Evolutionary conservation across 92 coral and sea anemone species (phyloP), one percentile per base, ranked within the genome.

Genomic region (Diadumene lineata): DNA sequence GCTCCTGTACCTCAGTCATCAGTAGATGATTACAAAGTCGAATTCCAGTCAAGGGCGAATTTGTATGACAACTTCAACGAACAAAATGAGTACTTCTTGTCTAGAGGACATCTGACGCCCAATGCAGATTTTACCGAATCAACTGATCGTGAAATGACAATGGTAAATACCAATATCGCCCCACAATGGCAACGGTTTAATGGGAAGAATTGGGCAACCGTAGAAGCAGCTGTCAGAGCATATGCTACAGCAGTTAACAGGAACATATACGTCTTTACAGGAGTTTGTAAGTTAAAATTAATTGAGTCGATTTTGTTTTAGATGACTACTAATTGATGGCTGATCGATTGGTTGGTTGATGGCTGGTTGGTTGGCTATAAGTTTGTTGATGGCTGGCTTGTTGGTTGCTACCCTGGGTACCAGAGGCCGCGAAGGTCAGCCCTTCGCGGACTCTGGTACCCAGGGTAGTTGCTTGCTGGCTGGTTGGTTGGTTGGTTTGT

Each of bases 51-150:
- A 25, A 16, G 43, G 19, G 22, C 6, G n/a, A n/a, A n/a, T n/a
- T 38, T 38, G 48, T 38, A 38, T 18, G 55, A 18, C 33, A 68
- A 68, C n/a, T 51, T 53, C 53, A 22, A 69, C 34, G 18, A 21
- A 0, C 4, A 4, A 0, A 34, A 18, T 2, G 22, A 78, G 53
- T 48, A 70, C 3, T 79, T 70, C 32, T 68, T 27, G 48, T 0
- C 70, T 65, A 60, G 70, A 48, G 84, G 84, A 15, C 79, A 79
- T 60, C 71, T 79, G 10, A 79, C 84, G 8, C 82, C 82, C 18
- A 75, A 75, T 31, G 73, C 25, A 1, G 75, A 26, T 18, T 64
- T 46, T 57, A n/a, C 9, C 21, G 21, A 0, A 16, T 27, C 50
- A 25, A 43, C 26, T 10, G 67, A 55, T 44, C 82, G 77, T 7